phyloP scores from a whole-genome alignment of 2,113 vertebrate genomes.

The Lampris incognitus region DNA sequence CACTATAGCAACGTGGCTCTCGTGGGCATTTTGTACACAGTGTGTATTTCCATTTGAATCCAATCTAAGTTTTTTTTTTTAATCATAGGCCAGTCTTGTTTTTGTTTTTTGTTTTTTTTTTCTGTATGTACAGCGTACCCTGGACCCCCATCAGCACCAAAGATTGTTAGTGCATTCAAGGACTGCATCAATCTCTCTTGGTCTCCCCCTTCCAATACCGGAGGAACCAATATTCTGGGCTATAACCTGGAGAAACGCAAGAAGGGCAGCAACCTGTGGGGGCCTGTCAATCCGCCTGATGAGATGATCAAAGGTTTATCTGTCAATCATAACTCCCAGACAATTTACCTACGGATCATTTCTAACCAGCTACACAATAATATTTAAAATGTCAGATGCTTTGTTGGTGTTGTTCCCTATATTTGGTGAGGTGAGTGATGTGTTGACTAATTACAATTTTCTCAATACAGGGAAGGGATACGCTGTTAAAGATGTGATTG shows the following conservation, averaged over 20 bases:
- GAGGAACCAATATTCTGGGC: constrained; percentile 85
- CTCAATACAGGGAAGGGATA: constrained; percentile 80
- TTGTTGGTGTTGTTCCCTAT: background rate
- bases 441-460: background rate
- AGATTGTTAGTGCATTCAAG: constrained; percentile 83
- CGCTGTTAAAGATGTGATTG: constrained; percentile 81
- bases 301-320: constrained; percentile 80
- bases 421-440: background rate
- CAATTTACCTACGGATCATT: background rate
- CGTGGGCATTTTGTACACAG: too few relatives aligned
- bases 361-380: background rate
- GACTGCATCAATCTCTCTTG: constrained; percentile 85
- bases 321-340: background rate
- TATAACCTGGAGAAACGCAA: constrained; percentile 91
- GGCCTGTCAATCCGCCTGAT: constrained; percentile 73
- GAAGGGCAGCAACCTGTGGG: constrained; percentile 88
- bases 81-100: too few relatives aligned
- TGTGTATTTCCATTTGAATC: too few relatives aligned
- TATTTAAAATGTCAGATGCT: background rate
- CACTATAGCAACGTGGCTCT: too few relatives aligned
- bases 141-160: constrained; percentile 84
- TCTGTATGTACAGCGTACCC: constrained; percentile 81
- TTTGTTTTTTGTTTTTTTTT: background rate
- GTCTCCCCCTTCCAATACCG: constrained; percentile 81
- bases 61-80: too few relatives aligned